Percentiles rank a stretch among this genome's conserved stretches.
Evolutionary conservation across 2,113 vertebrate genomes (phyloP).

Genomic region (Lonchura striata): DNA sequence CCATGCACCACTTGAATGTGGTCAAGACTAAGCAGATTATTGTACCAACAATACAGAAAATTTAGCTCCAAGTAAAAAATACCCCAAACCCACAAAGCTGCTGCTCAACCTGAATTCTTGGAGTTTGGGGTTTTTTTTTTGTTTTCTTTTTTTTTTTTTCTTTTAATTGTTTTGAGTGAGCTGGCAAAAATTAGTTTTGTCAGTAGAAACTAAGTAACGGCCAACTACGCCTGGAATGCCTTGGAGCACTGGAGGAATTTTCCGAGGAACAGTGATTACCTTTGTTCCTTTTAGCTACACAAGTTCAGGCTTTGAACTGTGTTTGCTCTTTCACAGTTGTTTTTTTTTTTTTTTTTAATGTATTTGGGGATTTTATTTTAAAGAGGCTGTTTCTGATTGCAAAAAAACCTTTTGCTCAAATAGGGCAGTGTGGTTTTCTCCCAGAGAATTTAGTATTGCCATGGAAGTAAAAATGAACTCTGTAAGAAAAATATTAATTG

Average conservation of each 20-base stretch:
- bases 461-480: background rate
- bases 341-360: background rate
- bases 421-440: background rate
- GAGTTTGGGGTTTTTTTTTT: fast-evolving
- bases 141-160: background rate
- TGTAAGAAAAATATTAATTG: background rate
- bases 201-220: conserved; percentile 6
- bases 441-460: background rate
- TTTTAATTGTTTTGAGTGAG: background rate
- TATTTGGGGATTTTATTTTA: background rate
- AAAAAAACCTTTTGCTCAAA: background rate
- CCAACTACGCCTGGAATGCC: conserved; percentile 54
- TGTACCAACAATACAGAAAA: background rate
- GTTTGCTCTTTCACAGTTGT: background rate
- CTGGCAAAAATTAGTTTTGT: conserved; percentile 40
- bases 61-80: background rate
- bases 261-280: conserved; percentile 49
- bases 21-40: conserved; percentile 14
- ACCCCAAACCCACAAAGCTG: background rate
- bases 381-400: background rate
- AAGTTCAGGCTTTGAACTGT: background rate
- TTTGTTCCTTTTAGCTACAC: conserved; percentile 34
- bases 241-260: conserved; percentile 41
- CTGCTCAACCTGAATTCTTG: background rate
- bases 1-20: background rate